Conservation (phyloP, 2,888 invertebrate genomes). For the Eremobia ochroleuca region DNA sequence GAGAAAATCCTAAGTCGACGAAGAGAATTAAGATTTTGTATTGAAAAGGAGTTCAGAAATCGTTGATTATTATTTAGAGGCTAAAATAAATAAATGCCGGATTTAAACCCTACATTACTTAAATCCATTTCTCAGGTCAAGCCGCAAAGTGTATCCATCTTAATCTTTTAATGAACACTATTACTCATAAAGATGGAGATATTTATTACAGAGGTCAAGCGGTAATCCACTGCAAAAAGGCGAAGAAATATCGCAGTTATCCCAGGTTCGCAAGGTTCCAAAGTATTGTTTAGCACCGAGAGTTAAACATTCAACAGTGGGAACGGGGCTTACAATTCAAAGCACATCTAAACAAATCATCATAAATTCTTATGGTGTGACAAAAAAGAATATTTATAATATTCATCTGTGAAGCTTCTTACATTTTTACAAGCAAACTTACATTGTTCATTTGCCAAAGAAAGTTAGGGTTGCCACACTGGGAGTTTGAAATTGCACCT, state of each 20-base stretch:
- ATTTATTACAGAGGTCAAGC: constrained; percentile 5
- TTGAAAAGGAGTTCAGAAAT: neutral
- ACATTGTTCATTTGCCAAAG: constrained; percentile 39
- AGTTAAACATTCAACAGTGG: too few species aligned
- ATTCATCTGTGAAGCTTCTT: constrained; percentile 43
- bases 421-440: constrained; percentile 32
- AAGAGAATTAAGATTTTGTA: neutral
- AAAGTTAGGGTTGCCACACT: constrained; percentile 16
- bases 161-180: constrained; percentile 18
- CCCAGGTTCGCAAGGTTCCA: too few species aligned
- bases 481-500: neutral
- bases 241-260: constrained; percentile 20
- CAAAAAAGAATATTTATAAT: constrained; percentile 28
- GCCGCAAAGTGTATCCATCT: neutral
- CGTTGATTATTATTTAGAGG: neutral
- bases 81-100: neutral
- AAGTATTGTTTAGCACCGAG: too few species aligned
- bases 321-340: constrained; percentile 20
- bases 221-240: constrained; percentile 11
- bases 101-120: neutral
- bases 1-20: neutral
- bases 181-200: constrained; percentile 1
- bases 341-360: constrained; percentile 26
- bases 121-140: constrained; percentile 1
- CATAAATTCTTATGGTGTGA: constrained; percentile 39